Evolutionary conservation across 1,140 invertebrate species (phyloP), one percentile per base, ranked within the genome.

Genomic region (Lordiphosa mommai): DNA sequence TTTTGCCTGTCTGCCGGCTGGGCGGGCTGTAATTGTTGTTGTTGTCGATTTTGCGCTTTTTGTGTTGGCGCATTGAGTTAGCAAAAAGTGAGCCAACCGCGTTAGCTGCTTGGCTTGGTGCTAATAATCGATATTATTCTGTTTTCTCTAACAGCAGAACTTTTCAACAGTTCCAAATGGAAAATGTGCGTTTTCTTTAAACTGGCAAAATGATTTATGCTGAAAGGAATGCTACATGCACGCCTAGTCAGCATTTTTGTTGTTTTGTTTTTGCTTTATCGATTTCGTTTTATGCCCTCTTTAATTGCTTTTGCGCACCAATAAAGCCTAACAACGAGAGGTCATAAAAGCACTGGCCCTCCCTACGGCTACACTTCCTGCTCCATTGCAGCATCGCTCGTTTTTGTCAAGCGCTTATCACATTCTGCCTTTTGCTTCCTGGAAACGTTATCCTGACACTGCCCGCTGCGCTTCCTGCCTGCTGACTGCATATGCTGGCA

Each of bases 101-200:
- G 37, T 32, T 30, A 6, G 16, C 30, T 29, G 23, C 23, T 16
- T 44, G 32, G 16, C 20, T 67, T 66, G 63, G 72, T 72, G 77
- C 63, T 82, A 84, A 82, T 82, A 82, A 82, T 82, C 77, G 76
- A 82, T 82, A 84, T 84, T 82, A 82, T 84, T 84, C 72, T 82
- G 77, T 82, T 82, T 74, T 82, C 63, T 55, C 55, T 72, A 33
- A 57, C 71, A 84, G 59, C 59, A 58, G 61, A 76, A 69, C 51
- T 84, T 82, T 77, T 72, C 59, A 82, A 43, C 61, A 40, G 53
- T 56, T 20, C 17, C 3, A 20, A 20, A 20, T 20, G 3, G 17
- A 20, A 20, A 20, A 23, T 23, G 20, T 23, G 20, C 20, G 20
- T 23, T 23, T 23, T 23, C 20, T 23, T 23, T 23, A 23, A 23